A percentile compares a stretch with the other conserved stretches of the same genome.
Evolutionary conservation across 2,113 vertebrate genomes (phyloP).

Genomic region (Tamias sibiricus): DNA sequence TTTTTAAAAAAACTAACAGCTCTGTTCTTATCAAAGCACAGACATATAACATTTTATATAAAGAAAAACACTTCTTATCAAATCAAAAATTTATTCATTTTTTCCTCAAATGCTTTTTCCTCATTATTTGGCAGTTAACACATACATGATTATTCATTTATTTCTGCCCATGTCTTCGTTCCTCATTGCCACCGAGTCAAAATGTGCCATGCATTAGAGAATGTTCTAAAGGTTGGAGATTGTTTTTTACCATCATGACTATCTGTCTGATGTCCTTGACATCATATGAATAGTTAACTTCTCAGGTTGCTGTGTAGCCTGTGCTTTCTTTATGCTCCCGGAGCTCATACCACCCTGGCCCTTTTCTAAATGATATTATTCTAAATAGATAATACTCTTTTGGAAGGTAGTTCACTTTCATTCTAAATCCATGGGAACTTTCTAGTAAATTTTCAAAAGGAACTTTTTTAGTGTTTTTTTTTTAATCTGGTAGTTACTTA

Average conservation of each 20-base stretch:
- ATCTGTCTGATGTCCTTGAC: background rate
- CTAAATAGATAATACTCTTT: background rate
- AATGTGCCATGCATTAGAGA: background rate
- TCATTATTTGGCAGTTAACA: background rate
- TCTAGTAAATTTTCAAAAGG: background rate
- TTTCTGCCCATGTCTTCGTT: background rate
- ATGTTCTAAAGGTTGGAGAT: background rate
- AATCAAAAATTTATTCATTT: background rate
- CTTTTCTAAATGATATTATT: background rate
- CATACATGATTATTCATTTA: background rate
- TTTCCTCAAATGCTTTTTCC: background rate
- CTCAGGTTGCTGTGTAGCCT: background rate
- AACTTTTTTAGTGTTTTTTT: background rate
- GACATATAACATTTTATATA: background rate
- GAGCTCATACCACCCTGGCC: background rate
- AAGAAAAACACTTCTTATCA: background rate
- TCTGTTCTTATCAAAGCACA: background rate
- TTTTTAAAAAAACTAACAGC: constrained; percentile 50
- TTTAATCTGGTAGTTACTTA: background rate
- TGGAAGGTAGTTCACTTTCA: background rate
- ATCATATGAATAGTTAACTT: constrained; percentile 27
- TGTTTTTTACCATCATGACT: background rate
- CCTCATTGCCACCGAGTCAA: background rate
- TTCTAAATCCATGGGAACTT: constrained; percentile 12
- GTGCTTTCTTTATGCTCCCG: background rate